Evolutionary conservation across 2,888 invertebrate genomes (phyloP).

Genomic region (Drymonia ruficornis): DNA sequence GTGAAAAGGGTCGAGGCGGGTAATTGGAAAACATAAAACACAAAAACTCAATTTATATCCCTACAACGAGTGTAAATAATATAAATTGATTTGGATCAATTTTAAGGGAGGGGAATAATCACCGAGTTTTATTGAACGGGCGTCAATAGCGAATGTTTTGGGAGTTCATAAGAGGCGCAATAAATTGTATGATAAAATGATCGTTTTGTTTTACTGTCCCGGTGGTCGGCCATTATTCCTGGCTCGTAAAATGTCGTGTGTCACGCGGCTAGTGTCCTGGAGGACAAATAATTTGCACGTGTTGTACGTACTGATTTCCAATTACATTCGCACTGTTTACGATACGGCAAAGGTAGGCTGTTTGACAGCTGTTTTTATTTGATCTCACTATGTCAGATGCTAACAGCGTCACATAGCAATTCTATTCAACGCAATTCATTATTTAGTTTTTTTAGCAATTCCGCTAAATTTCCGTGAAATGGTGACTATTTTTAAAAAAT

Average conservation of each 20-base stretch:
- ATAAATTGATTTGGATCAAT: slow-evolving; percentile 65
- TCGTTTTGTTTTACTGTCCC: slow-evolving; percentile 50
- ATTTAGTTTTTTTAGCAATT: too few species aligned
- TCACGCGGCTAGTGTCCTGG: slow-evolving; percentile 42
- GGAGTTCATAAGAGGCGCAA: slow-evolving; percentile 63
- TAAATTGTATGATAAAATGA: slow-evolving; percentile 63
- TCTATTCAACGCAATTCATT: too few species aligned
- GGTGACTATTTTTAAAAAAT: too few species aligned
- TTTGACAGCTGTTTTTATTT: slow-evolving; percentile 7
- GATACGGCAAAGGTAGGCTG: slow-evolving; percentile 10
- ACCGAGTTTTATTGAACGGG: slow-evolving; percentile 55
- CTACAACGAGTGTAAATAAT: slow-evolving; percentile 49
- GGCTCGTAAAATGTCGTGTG: slow-evolving; percentile 50
- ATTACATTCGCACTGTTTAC: slow-evolving; percentile 38
- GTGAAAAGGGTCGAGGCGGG: slow-evolving; percentile 44
- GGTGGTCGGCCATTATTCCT: slow-evolving; percentile 32
- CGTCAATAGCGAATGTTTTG: slow-evolving; percentile 54
- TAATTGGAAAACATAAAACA: slow-evolving; percentile 58
- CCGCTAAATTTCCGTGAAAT: too few species aligned
- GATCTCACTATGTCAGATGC: background rate
- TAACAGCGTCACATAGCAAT: too few species aligned
- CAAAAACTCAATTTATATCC: slow-evolving; percentile 60
- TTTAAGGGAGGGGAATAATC: slow-evolving; percentile 59
- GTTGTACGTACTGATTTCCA: slow-evolving; percentile 47
- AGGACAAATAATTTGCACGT: slow-evolving; percentile 48